These are phyloP conservation scores for Lepus oiostolus DNA, from an alignment of 2,797 vertebrate species.

Conservation along the genomic window DNA sequence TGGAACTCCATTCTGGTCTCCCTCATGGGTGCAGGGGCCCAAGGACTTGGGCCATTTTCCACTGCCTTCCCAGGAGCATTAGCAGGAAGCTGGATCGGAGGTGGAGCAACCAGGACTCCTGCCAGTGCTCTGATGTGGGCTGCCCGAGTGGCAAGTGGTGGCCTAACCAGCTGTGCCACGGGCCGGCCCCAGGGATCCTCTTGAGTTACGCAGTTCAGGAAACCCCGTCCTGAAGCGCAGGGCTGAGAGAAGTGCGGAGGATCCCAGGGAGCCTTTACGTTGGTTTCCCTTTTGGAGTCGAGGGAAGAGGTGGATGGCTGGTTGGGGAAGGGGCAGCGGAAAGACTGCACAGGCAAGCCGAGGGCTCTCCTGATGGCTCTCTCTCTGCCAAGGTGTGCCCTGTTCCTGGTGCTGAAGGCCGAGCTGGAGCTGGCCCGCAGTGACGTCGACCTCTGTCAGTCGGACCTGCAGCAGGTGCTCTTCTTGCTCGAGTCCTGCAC, in stretches of 20 bases:
- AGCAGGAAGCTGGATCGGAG: too few species aligned
- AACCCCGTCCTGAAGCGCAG: background rate
- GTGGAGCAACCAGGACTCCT: too few species aligned
- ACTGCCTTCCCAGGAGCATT: too few species aligned
- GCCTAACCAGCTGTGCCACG: too few species aligned
- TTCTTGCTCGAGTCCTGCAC: conserved; percentile 93
- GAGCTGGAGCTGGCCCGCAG: conserved; percentile 93
- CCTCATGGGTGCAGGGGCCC: too few species aligned
- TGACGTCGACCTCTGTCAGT: conserved; percentile 89
- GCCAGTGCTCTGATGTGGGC: too few species aligned
- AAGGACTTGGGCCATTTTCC: too few species aligned
- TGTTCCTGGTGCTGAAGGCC: conserved; percentile 94
- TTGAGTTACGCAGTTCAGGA: background rate
- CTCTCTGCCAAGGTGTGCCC: conserved; percentile 88
- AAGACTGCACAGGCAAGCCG: background rate
- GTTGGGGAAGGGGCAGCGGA: background rate
- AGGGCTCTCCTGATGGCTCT: background rate
- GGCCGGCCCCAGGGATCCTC: background rate
- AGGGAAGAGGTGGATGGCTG: background rate
- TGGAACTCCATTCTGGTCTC: too few species aligned
- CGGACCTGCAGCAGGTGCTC: conserved; percentile 92
- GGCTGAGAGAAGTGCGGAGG: background rate
- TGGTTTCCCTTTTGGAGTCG: background rate
- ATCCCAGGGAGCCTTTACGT: background rate
- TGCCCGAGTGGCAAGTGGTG: too few species aligned